phyloP scores from a whole-genome alignment of 2,888 invertebrate genomes.

The Pheosia gnoma region DNA sequence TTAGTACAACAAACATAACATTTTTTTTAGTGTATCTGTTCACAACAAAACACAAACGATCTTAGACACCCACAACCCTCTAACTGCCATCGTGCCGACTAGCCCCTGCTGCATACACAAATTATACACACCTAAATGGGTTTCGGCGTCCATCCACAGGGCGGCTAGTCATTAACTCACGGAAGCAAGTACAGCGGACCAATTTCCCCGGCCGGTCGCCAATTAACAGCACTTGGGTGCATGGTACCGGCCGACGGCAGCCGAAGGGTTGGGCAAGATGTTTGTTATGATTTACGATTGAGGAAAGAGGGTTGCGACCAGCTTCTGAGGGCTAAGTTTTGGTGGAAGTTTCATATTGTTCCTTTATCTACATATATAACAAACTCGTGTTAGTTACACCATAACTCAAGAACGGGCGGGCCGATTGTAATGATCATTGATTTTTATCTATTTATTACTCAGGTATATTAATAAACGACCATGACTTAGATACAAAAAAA shows the following conservation, averaged over 20 bases:
- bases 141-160: conserved; percentile 80
- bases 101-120: conserved; percentile 72
- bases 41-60: conserved; percentile 22
- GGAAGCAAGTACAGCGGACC: conserved; percentile 81
- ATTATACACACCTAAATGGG: conserved; percentile 80
- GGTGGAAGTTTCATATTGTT: conserved; percentile 6
- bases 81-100: conserved; percentile 58
- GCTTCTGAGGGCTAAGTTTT: conserved; percentile 41
- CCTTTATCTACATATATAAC: neutral
- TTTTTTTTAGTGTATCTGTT: no score
- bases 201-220: conserved; percentile 79
- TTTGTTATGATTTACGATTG: conserved; percentile 79
- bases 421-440: no score
- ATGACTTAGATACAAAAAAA: no score
- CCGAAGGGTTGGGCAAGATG: conserved; percentile 78
- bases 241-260: conserved; percentile 57
- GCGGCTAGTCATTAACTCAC: conserved; percentile 80
- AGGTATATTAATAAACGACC: no score
- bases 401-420: no score
- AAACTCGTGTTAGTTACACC: no score
- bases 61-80: conserved; percentile 39
- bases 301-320: conserved; percentile 45
- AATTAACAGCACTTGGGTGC: conserved; percentile 78
- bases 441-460: no score
- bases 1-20: no score